Base-by-base conservation (phyloP, 2,888 invertebrate species). In the Molanna angustata region DNA sequence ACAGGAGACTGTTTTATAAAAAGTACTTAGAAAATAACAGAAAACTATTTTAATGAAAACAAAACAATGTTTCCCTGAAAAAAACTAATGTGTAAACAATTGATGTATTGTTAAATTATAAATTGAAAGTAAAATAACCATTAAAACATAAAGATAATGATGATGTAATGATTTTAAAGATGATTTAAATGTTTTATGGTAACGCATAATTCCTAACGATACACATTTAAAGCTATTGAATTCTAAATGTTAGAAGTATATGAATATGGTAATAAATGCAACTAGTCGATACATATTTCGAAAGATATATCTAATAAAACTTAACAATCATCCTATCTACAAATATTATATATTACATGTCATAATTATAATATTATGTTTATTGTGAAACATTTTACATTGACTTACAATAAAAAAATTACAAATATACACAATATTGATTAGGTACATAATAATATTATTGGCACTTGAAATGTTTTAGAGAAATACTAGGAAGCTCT, bases 401-500 rank as follows among this genome's bases (percentile, higher is more conserved):
- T 31, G 48, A 43, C 48, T 48, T 32, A 49, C 20, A 41, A 19
- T 41, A 19, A 48, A 42, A 47, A 54, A 37, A 47, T 50, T 50
- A 54, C 50, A 54, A 49, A 45, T 54, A 57, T 54, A 43, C 47
- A 44, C 14, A n/a, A n/a, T n/a, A n/a, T n/a, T 16, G 16, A 17
- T 39, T 39, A 39, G 32, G 40, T 52, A 54, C 48, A 45, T 41
- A 50, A 52, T 46, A 47, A 44, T 54, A 58, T 54, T 56, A 59
- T 59, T 59, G 59, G 59, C 59, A 59, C 59, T 59, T 59, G 56
- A 56, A 46, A 56, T 54, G 56, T 58, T 56, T n/a, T 59, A 52
- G 53, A 59, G 59, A 59, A 59, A 56, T 56, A 59, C 59, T 59
- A 59, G 59, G 59, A 59, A 59, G 59, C 59, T 59, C 59, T 54